These are phyloP conservation scores for Siniperca undulata DNA, from an alignment of 2,797 vertebrate genomes.

Conservation along the genomic window DNA sequence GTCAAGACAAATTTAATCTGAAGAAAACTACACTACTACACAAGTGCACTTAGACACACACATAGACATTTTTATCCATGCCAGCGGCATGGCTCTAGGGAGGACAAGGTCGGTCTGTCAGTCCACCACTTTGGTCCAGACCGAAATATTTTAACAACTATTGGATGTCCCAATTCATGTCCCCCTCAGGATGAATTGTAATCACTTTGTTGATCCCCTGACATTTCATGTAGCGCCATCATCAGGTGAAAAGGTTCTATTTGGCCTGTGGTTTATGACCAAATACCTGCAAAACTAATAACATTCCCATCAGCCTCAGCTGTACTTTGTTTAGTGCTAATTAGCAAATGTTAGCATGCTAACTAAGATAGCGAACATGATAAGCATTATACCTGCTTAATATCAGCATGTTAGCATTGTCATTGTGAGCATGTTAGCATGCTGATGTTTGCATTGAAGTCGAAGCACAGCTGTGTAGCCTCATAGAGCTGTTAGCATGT, in stretches of 20 bases:
- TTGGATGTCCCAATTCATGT: background rate
- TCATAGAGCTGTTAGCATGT: background rate
- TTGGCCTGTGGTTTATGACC: background rate
- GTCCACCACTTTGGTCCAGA: background rate
- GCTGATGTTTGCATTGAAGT: background rate
- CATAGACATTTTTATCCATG: background rate
- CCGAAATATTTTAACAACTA: slow-evolving; percentile 1
- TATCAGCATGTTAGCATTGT: background rate
- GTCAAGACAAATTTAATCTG: slow-evolving; percentile 29
- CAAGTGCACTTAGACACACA: background rate
- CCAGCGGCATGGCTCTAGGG: background rate
- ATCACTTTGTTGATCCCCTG: background rate
- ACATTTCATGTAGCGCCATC: background rate
- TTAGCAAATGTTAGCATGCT: slow-evolving; percentile 12
- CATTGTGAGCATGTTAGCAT: background rate
- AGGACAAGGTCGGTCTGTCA: background rate
- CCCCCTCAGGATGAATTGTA: slow-evolving; percentile 5
- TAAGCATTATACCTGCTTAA: background rate
- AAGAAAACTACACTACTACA: slow-evolving; percentile 5
- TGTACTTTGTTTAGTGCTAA: background rate
- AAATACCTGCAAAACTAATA: slow-evolving; percentile 9
- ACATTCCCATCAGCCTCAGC: slow-evolving; percentile 5
- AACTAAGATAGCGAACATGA: background rate
- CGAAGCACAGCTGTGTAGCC: background rate
- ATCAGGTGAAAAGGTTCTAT: background rate